These are phyloP conservation scores for Parazoanthus atlanticus DNA, from an alignment of 92 coral and sea anemone genomes.

Conservation along the genomic window DNA sequence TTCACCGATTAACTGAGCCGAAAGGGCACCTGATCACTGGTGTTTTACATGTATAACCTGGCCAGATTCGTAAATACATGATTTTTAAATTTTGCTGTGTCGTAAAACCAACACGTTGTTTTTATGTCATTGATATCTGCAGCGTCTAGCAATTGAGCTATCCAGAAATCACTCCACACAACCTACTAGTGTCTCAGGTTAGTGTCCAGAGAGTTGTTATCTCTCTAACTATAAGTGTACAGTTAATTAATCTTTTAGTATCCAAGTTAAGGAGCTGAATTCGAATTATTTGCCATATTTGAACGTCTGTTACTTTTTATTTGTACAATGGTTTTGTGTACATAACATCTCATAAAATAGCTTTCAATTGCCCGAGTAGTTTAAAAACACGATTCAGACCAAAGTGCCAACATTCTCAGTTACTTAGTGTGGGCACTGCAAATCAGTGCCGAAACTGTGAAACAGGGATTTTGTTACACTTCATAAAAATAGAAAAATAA, in stretches of 20 bases:
- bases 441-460: too few relatives aligned
- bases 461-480: too few relatives aligned
- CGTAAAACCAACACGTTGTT: neutral
- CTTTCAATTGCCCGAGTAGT: neutral
- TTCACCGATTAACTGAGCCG: too few relatives aligned
- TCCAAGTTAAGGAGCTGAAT: neutral
- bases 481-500: too few relatives aligned
- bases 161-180: conserved; percentile 81
- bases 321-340: neutral
- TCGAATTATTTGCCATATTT: too few relatives aligned
- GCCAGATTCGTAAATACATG: neutral
- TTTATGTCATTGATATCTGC: conserved; percentile 18
- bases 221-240: neutral
- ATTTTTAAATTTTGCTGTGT: neutral
- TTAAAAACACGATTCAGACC: neutral
- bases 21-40: too few relatives aligned
- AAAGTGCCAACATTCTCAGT: neutral
- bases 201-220: neutral
- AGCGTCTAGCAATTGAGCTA: conserved; percentile 93
- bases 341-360: neutral
- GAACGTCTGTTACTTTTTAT: neutral
- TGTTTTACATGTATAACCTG: neutral
- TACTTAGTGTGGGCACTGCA: neutral
- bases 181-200: conserved; percentile 53
- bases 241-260: too few relatives aligned